A percentile compares a stretch with the other conserved stretches of the same genome.
phyloP scores from a whole-genome alignment of 2,888 invertebrate genomes.

The Poecilobothrus nobilitatus region DNA sequence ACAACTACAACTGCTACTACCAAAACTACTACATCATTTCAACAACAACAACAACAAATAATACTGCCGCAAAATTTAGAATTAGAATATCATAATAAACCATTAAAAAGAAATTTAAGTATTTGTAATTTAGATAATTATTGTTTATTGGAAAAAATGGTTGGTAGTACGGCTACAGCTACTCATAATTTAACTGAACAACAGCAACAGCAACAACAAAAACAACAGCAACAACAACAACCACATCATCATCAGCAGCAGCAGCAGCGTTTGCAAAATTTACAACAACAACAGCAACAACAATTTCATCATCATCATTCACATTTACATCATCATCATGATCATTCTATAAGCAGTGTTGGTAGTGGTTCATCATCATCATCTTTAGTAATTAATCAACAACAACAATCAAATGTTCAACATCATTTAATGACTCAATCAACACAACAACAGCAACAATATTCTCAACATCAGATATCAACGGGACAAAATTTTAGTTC shows the following conservation, averaged over 20 bases:
- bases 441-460: constrained; percentile 19
- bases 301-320: not conserved
- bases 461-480: too few relatives aligned
- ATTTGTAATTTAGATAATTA: constrained; percentile 2
- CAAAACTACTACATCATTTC: not conserved
- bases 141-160: constrained; percentile 26
- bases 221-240: not conserved
- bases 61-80: constrained; percentile 12
- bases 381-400: constrained; percentile 19
- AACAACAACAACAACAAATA: constrained; percentile 10
- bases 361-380: constrained; percentile 18
- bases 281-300: not conserved
- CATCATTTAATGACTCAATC: constrained; percentile 13
- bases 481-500: too few relatives aligned
- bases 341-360: constrained; percentile 15
- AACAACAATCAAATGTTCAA: constrained; percentile 14
- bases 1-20: constrained; percentile 7
- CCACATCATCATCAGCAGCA: not conserved
- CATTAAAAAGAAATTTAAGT: constrained; percentile 5
- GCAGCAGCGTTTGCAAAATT: not conserved
- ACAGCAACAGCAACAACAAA: not conserved
- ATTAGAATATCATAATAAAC: not conserved
- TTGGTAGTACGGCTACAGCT: constrained; percentile 24
- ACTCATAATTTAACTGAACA: not conserved
- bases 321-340: not conserved